Base-by-base conservation (phyloP, 2,888 invertebrate species). In the Ariolimax columbianus region DNA sequence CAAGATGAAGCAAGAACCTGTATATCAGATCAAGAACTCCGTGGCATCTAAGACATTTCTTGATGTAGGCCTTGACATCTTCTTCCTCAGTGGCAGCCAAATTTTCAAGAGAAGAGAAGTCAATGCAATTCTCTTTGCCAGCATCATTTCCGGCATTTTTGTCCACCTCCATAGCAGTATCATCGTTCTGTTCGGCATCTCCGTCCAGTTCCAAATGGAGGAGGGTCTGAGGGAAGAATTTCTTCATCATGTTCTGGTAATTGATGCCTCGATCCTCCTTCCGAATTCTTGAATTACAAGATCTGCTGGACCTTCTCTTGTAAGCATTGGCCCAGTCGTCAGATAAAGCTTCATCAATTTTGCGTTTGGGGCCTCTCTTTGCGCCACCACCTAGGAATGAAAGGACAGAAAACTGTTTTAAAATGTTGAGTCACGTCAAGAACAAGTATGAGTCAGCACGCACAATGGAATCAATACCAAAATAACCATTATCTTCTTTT, bases 251-350 rank as follows among this genome's bases (percentile, higher is more conserved):
- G 81, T 93, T 93, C 81, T 91, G 89, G 84, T 93, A 93, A 87
- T 94, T 93, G n/a, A 94, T 90, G 79, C 87, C 89, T 66, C 92
- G 92, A 85, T 94, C 93, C 86, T 93, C 93, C 80, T 92, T 91
- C 83, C 88, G 89, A 77, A 88, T 89, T 11, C 89, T 89, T 2
- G 90, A 90, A 82, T 91, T 91, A 55, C 91, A 89, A 9, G 91
- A 91, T 89, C 92, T 77, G 73, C 80, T 85, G 43, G 86, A 85
- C 40, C 87, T 75, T n/a, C 83, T n/a, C 36, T 82, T 83, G n/a
- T 77, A 38, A 14, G 72, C 79, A 59, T 66, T 26, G 33, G 77
- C 33, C 79, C 73, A 82, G 33, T 86, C 86, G 51, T 84, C 86
- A n/a, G 86, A 87, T 75, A 88, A 89, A 1, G 89, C 66, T 1